Percentiles rank a stretch among this genome's conserved stretches.
These are phyloP conservation scores for Drosophila athabasca DNA, from an alignment of 1,140 invertebrate genomes.

Conservation along the genomic window DNA sequence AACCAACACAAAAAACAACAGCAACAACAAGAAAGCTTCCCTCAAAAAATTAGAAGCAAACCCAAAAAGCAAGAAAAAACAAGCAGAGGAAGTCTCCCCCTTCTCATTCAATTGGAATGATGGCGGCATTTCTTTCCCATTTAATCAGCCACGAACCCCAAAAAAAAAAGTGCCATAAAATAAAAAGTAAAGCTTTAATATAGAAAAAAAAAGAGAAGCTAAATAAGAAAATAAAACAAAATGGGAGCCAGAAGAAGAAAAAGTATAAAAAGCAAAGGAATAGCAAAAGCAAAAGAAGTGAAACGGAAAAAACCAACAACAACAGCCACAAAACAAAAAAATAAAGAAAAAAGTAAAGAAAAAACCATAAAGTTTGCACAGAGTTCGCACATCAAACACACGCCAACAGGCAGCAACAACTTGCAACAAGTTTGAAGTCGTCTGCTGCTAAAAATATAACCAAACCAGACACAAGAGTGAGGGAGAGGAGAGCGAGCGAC, in stretches of 20 bases:
- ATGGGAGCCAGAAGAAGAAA: neutral
- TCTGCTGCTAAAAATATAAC: slow-evolving; percentile 68
- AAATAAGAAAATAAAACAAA: slow-evolving; percentile 7
- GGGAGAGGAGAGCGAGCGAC: slow-evolving; percentile 1
- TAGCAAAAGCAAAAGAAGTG: slow-evolving; percentile 1
- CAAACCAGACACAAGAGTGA: slow-evolving; percentile 19
- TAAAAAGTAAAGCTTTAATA: slow-evolving; percentile 44
- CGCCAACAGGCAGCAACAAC: slow-evolving; percentile 50
- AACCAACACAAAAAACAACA: no score
- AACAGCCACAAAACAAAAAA: neutral
- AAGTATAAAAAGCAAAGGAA: slow-evolving; percentile 14
- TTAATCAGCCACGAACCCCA: slow-evolving; percentile 38
- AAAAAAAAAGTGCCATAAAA: slow-evolving; percentile 23
- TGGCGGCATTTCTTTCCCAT: slow-evolving; percentile 52
- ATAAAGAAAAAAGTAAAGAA: slow-evolving; percentile 8
- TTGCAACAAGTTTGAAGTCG: slow-evolving; percentile 78
- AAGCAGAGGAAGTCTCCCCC: neutral
- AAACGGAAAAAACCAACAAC: slow-evolving; percentile 5
- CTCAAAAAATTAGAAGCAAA: no score
- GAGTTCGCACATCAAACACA: slow-evolving; percentile 63
- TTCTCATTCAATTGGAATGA: slow-evolving; percentile 37
- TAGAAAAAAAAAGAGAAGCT: slow-evolving; percentile 3
- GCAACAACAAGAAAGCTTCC: no score
- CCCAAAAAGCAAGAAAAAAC: no score
- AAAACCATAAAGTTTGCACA: slow-evolving; percentile 55